These are phyloP conservation scores for Kryphioiulus occultus DNA, from an alignment of 2,888 invertebrate species.

Conservation along the genomic window DNA sequence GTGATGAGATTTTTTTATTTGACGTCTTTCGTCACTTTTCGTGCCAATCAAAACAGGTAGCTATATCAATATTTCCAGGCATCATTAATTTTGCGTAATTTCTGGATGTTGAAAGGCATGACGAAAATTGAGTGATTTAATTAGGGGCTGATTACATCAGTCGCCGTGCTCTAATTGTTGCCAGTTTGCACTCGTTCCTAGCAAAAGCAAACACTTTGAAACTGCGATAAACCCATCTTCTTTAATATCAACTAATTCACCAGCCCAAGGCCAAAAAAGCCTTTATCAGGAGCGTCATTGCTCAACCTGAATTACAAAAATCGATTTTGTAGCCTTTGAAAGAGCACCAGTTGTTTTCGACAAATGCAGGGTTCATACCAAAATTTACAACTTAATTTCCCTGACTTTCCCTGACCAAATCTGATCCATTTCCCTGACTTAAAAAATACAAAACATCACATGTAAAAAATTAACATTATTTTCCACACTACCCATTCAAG, in stretches of 20 bases:
- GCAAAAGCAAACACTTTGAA: background rate
- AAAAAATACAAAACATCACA: too few species aligned
- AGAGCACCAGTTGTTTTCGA: background rate
- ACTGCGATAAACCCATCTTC: background rate
- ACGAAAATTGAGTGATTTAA: background rate
- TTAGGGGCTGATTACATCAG: background rate
- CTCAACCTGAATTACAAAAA: background rate
- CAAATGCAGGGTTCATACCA: too few species aligned
- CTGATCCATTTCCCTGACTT: too few species aligned
- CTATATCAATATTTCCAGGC: background rate
- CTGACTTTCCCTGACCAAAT: too few species aligned
- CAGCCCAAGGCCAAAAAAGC: background rate
- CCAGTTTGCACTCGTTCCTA: background rate
- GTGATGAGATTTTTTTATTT: background rate
- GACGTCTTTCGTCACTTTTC: background rate
- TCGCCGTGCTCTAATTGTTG: background rate
- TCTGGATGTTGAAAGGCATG: background rate
- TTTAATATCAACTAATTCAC: background rate
- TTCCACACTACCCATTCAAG: too few species aligned
- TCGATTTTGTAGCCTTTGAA: background rate
- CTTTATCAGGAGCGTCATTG: background rate
- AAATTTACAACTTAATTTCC: too few species aligned
- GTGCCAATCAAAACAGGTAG: background rate
- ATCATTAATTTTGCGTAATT: background rate
- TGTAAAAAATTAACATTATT: too few species aligned